phyloP scores from a whole-genome alignment of 2,113 vertebrate species.

The Corvus cornix region DNA sequence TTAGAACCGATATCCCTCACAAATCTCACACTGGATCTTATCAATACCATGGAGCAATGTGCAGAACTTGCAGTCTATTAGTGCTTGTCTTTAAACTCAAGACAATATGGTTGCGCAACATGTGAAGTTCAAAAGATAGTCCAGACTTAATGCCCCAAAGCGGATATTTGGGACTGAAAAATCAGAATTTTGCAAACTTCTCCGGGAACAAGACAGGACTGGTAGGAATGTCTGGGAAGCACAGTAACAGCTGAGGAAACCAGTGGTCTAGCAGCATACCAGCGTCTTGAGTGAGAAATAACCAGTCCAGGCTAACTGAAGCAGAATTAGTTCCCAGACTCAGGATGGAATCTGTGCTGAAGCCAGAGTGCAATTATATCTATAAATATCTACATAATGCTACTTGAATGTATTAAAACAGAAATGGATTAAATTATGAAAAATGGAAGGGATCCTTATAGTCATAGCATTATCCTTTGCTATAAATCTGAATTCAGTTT shows the following conservation, averaged over 20 bases:
- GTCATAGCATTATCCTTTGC: background rate
- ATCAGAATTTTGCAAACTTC: background rate
- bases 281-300: background rate
- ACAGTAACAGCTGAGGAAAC: background rate
- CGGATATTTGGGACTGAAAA: background rate
- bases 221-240: background rate
- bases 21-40: background rate
- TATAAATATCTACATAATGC: background rate
- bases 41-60: background rate
- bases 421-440: background rate
- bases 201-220: background rate
- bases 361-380: background rate
- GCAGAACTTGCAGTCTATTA: background rate
- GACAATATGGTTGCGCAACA: background rate
- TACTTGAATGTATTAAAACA: background rate
- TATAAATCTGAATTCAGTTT: background rate
- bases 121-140: background rate
- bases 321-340: background rate
- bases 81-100: background rate
- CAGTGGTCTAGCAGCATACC: background rate
- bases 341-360: background rate
- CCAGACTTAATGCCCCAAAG: background rate
- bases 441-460: background rate
- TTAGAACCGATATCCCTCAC: background rate
- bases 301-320: background rate